Base-by-base conservation (phyloP, 2,888 invertebrate genomes). In the Cephus pulcher region DNA sequence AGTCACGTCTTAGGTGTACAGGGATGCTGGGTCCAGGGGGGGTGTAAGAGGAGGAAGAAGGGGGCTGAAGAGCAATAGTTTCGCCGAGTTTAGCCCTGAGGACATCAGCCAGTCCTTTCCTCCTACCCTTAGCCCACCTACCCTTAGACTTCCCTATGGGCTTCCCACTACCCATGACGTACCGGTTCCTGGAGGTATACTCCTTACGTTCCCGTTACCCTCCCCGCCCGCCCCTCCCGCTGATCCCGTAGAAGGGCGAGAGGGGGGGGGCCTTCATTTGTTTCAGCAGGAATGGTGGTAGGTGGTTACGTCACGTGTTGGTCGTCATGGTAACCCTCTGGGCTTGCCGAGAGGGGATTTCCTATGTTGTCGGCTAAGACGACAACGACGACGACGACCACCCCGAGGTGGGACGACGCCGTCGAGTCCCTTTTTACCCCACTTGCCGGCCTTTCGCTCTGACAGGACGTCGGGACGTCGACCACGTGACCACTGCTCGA, bases 301-400 rank as follows among this genome's bases (percentile, higher is more conserved):
- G 90, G 89, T 91, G 90, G 91, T 90, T 91, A 91, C 91, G 91
- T 91, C 91, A 91, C 91, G 90, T 87, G 89, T 88, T 88, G 88
- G 91, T 91, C 86, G 90, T 87, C 90, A 90, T 91, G 90, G 91
- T 86, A 90, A 91, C 91, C 87, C 88, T 88, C 89, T 87, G 89
- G 87, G 90, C 86, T 90, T 88, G 87, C 88, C 88, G 86, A 89
- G 88, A 89, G 89, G 90, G 91, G 90, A 88, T 89, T 88, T 88
- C 88, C 89, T 86, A 88, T 89, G 90, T 89, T 90, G 88, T 89
- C 88, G 89, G 90, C 89, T 90, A 90, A 88, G 88, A 84, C 82
- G 83, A 84, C 82, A 83, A 84, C 81, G 82, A 34, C 81, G 82
- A 15, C 33, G 30, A 12, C 33, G 11, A 70, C 70, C 9, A 32